Evolutionary conservation across 1,140 invertebrate species (phyloP).

Genomic region (Lasioglossum baleicum): DNA sequence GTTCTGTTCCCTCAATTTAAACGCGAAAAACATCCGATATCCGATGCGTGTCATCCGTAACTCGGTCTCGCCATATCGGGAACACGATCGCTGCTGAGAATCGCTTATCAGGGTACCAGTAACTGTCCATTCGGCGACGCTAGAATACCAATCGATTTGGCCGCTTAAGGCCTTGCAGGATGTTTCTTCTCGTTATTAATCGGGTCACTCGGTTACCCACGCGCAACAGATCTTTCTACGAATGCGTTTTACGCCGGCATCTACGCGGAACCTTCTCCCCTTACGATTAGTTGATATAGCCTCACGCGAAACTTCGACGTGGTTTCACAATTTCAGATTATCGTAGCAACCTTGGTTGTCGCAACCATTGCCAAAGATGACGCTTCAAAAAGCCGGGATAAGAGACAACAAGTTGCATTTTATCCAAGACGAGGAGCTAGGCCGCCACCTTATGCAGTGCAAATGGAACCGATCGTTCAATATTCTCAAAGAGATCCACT

Average conservation of each 20-base stretch:
- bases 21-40: conserved; percentile 39
- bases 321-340: conserved; percentile 59
- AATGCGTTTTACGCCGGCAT: conserved; percentile 5
- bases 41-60: conserved; percentile 35
- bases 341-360: conserved; percentile 54
- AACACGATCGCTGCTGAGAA: conserved; percentile 59
- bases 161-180: conserved; percentile 63
- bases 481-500: conserved; percentile 89
- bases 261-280: background rate
- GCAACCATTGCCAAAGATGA: conserved; percentile 67
- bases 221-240: conserved; percentile 25
- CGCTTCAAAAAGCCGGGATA: conserved; percentile 67
- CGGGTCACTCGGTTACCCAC: conserved; percentile 72
- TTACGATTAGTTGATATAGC: too few species aligned
- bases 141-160: conserved; percentile 70
- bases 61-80: conserved; percentile 66
- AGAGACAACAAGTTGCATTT: conserved; percentile 72
- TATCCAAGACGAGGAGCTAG: conserved; percentile 66
- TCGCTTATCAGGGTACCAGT: conserved; percentile 66
- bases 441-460: conserved; percentile 86
- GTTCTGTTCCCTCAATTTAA: conserved; percentile 33
- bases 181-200: conserved; percentile 69
- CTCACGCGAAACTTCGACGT: background rate
- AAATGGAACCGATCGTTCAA: conserved; percentile 89
- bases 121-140: conserved; percentile 62